These are phyloP conservation scores for Pygocentrus nattereri DNA, from an alignment of 2,797 vertebrate genomes.

Conservation along the genomic window DNA sequence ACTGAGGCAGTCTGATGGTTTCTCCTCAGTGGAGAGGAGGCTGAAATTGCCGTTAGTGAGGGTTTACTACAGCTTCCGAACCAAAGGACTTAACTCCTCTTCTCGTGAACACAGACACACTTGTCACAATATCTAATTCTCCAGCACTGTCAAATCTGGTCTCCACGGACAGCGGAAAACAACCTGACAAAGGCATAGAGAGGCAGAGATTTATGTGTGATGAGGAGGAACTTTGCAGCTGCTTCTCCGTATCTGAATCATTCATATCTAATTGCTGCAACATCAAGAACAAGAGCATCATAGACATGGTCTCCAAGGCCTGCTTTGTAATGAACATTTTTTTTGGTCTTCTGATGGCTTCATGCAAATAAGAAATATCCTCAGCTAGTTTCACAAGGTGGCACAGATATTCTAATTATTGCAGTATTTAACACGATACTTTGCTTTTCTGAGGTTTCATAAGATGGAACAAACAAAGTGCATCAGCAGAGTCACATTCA, in stretches of 20 bases:
- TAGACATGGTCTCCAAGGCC: conserved; percentile 22
- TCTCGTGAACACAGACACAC: conserved; percentile 18
- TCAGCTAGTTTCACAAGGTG: neutral
- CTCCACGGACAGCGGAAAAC: conserved; percentile 28
- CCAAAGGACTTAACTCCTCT: conserved; percentile 4
- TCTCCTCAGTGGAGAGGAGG: neutral
- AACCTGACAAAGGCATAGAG: conserved; percentile 33
- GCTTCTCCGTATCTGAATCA: conserved; percentile 18
- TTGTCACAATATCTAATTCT: conserved; percentile 44
- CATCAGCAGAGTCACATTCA: no score
- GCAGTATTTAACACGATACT: no score
- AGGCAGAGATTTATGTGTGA: conserved; percentile 1
- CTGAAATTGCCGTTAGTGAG: neutral
- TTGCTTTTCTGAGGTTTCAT: no score
- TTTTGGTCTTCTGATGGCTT: neutral
- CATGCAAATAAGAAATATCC: conserved; percentile 16
- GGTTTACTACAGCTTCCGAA: conserved; percentile 1
- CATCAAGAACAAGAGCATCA: conserved; percentile 32
- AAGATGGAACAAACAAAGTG: no score
- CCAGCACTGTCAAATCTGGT: conserved; percentile 37
- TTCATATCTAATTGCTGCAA: conserved; percentile 33
- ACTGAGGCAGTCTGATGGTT: neutral
- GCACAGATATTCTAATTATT: no score
- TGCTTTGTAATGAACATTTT: conserved; percentile 5
- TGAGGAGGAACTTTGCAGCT: conserved; percentile 9